phyloP scores from a whole-genome alignment of 2,888 invertebrate species.

The Argyra leucocephala region DNA sequence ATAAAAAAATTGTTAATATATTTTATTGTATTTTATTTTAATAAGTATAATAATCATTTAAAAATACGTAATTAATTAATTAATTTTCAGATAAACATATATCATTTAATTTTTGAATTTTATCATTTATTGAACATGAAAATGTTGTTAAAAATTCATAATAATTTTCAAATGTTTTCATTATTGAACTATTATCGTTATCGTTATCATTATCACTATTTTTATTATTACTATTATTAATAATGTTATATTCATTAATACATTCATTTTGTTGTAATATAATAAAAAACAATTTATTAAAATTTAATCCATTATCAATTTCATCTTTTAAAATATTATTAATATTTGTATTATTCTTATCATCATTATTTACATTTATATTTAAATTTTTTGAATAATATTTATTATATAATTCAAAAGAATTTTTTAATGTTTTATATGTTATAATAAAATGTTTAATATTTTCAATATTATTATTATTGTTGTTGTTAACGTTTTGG shows the following conservation, averaged over 20 bases:
- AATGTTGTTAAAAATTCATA: not conserved
- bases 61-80: no score
- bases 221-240: not conserved
- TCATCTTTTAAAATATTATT: not conserved
- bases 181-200: not conserved
- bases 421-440: not conserved
- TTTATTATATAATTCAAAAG: not conserved
- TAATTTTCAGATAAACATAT: no score
- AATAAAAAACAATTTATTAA: not conserved
- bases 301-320: not conserved
- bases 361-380: not conserved
- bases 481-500: no score
- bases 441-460: not conserved
- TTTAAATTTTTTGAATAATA: no score
- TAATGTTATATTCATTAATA: not conserved
- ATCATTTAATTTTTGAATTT: not conserved
- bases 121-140: not conserved
- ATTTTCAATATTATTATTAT: no score
- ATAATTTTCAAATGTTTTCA: not conserved
- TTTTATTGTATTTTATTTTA: no score
- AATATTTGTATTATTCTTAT: not conserved
- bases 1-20: no score
- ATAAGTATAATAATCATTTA: no score
- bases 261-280: not conserved
- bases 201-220: not conserved